These are phyloP conservation scores for Apodemus speciosus DNA, from an alignment of 2,113 vertebrate genomes.

Conservation along the genomic window DNA sequence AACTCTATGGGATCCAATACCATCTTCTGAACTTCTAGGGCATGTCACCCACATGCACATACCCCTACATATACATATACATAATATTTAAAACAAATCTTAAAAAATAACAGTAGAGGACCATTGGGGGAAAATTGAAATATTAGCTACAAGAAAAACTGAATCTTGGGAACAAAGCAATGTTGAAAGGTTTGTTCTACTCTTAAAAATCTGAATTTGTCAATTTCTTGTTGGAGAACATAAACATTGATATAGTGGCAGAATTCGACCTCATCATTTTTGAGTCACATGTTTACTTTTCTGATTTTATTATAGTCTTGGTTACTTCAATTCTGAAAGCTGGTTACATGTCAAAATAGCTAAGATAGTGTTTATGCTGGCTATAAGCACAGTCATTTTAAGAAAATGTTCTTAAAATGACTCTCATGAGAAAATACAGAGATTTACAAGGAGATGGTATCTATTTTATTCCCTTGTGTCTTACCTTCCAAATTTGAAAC, in stretches of 20 bases:
- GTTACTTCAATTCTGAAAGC: background rate
- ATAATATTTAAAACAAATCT: background rate
- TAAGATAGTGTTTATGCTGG: background rate
- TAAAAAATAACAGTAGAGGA: background rate
- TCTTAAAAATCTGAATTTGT: background rate
- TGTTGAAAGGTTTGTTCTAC: background rate
- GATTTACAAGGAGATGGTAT: background rate
- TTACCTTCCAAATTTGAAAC: background rate
- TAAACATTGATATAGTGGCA: background rate
- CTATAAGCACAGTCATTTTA: slow-evolving; percentile 11
- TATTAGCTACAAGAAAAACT: background rate
- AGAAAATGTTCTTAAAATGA: background rate
- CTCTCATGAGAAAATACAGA: background rate
- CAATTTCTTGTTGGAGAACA: slow-evolving; percentile 23
- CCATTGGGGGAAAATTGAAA: background rate
- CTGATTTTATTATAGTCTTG: background rate
- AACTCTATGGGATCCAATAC: background rate
- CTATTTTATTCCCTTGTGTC: background rate
- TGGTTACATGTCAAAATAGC: background rate
- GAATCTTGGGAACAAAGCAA: background rate
- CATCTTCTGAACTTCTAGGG: background rate
- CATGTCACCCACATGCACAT: background rate
- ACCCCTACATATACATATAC: background rate
- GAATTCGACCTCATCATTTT: background rate
- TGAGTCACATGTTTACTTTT: background rate